Evolutionary conservation across 92 coral and sea anemone genomes (phyloP).

Genomic region (Paragorgia papillata): DNA sequence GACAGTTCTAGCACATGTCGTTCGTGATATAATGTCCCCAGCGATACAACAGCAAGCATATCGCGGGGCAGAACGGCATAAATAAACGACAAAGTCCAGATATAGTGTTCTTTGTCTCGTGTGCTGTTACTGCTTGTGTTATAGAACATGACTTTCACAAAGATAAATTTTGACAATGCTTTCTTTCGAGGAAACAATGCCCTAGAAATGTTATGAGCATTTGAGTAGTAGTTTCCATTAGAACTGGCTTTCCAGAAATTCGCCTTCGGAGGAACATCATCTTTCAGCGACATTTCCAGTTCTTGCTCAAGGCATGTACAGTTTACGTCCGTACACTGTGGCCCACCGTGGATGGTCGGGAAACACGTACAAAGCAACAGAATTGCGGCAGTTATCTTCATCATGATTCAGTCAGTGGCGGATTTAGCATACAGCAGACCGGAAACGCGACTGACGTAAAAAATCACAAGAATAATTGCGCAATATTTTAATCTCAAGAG

Average conservation of each 20-base stretch:
- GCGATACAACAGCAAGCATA: background rate
- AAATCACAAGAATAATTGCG: no score
- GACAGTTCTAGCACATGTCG: conserved; percentile 38
- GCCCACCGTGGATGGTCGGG: no score
- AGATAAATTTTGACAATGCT: background rate
- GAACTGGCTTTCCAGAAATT: background rate
- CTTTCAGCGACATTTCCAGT: background rate
- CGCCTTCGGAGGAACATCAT: background rate
- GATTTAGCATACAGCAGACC: no score
- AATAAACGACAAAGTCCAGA: conserved; percentile 51
- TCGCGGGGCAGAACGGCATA: conserved; percentile 50
- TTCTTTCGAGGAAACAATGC: background rate
- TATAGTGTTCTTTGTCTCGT: conserved; percentile 7
- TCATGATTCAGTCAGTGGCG: no score
- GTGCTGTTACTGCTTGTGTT: background rate
- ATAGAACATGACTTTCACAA: background rate
- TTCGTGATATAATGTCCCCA: conserved; percentile 22
- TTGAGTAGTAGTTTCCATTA: background rate
- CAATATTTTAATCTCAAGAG: no score
- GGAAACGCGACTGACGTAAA: no score
- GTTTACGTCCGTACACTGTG: background rate
- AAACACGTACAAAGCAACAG: no score
- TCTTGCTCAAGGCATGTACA: background rate
- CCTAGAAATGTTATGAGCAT: background rate
- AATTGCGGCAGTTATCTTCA: no score